Conservation (phyloP, 2,888 invertebrate genomes). For the Heliconius aoede region DNA sequence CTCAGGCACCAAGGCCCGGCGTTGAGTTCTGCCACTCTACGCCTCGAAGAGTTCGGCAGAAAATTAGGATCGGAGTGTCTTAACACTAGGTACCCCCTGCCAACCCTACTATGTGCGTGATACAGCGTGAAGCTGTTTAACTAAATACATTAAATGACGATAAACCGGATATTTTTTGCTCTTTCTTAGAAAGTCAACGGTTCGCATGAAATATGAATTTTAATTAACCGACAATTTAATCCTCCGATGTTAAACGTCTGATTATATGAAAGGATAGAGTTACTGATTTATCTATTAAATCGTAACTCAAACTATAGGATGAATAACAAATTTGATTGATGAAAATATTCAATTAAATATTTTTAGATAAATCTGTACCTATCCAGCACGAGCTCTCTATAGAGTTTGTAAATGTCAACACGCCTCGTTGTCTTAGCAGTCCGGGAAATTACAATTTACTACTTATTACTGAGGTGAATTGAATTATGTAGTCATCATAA, state of each 20-base stretch:
- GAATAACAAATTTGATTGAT: not conserved
- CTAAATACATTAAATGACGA: constrained; percentile 25
- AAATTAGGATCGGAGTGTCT: too few relatives aligned
- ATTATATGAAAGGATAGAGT: not conserved
- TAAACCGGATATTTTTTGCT: constrained; percentile 28
- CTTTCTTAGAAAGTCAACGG: constrained; percentile 34
- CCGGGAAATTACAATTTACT: not conserved
- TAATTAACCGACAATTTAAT: not conserved
- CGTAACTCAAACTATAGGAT: not conserved
- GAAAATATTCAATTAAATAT: not conserved
- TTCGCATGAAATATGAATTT: constrained; percentile 7
- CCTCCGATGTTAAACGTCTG: not conserved
- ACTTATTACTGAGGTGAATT: not conserved
- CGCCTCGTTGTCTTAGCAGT: too few relatives aligned
- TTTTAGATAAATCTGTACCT: too few relatives aligned
- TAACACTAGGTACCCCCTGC: too few relatives aligned
- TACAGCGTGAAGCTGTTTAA: not conserved
- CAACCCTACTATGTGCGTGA: too few relatives aligned
- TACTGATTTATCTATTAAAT: not conserved
- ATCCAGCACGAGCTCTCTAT: too few relatives aligned
- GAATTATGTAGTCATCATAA: too few relatives aligned
- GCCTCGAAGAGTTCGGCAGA: too few relatives aligned
- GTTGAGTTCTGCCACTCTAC: too few relatives aligned
- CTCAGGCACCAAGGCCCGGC: too few relatives aligned
- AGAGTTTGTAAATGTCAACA: too few relatives aligned